A percentile compares a stretch with the other conserved stretches of the same genome.
Conservation (phyloP, 2,888 invertebrate species). For the Pollenia labialis region DNA sequence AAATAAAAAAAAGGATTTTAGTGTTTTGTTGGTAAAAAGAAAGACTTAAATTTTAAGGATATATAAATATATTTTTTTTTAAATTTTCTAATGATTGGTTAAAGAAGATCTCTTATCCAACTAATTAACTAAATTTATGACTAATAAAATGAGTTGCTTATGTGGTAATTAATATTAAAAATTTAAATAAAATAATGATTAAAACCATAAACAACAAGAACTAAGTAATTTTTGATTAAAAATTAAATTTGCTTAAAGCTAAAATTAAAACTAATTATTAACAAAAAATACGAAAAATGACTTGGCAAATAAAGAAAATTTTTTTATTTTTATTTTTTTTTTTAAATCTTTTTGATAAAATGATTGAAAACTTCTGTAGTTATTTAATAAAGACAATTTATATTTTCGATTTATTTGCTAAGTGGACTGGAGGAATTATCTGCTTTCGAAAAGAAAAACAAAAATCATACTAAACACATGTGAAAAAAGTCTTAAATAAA, state of each 20-base stretch:
- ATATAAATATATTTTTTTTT: slow-evolving; percentile 11
- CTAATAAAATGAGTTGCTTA: slow-evolving; percentile 50
- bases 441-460: background rate
- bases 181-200: slow-evolving; percentile 21
- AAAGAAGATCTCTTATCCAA: slow-evolving; percentile 21
- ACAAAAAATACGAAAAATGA: slow-evolving; percentile 31
- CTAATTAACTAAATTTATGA: slow-evolving; percentile 22
- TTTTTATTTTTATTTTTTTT: no score
- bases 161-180: slow-evolving; percentile 26
- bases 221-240: slow-evolving; percentile 22
- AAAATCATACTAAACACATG: background rate
- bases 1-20: slow-evolving; percentile 46
- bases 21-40: slow-evolving; percentile 62
- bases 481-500: slow-evolving; percentile 4
- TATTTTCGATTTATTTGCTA: slow-evolving; percentile 56
- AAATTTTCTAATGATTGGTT: slow-evolving; percentile 12
- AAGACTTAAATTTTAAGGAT: slow-evolving; percentile 56
- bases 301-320: slow-evolving; percentile 54
- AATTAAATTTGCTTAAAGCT: slow-evolving; percentile 36
- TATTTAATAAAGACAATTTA: no score
- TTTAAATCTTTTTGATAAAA: no score
- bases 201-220: background rate
- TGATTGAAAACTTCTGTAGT: no score
- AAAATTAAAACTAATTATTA: slow-evolving; percentile 30
- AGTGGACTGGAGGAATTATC: slow-evolving; percentile 69